Base-by-base conservation (phyloP, 2,113 vertebrate genomes). In the Atlantisia rogersi region DNA sequence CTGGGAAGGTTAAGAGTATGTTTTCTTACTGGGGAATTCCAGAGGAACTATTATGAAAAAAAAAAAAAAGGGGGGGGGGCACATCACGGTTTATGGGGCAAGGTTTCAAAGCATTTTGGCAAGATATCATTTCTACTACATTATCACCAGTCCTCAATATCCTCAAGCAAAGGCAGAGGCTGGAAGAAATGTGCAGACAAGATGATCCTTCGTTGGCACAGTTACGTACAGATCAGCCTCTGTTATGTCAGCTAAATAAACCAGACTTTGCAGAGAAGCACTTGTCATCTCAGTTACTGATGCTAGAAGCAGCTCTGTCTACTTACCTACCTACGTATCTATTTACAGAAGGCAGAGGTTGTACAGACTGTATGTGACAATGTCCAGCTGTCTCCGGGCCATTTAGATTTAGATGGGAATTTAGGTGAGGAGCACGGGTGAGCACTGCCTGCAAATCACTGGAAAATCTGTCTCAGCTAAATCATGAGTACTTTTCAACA, bases 1-100 rank as follows among this genome's bases (percentile, higher is more conserved):
- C 80, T 78, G 74, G 71, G 75, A 88, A 95, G 91, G 94, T 82
- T 93, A 93, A 92, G 80, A 87, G 19, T 90, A 55, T 94, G 60
- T 82, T 83, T 92, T 93, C 87, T 91, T 82, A 69, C 55, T 88
- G 88, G 95, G 96, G 94, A 97, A 97, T 97, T 97, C 97, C 96
- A 92, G 84, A 94, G 85, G 82, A 94, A 96, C 60, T 85, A 84
- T 84, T 92, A 84, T 12, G 40, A 16, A 31, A 20, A 3, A 28
- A 24, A 25, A 25, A 46, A 46, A 46, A 18, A 18, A 17, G 44
- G 17, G 44, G 44, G 44, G 44, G 17, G 44, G 44, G 44, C 44
- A 46, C 44, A 44, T 16, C 46, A 80, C 48, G 35, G 78, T 88
- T 94, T 91, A 62, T 15, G 95, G 90, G 92, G 86, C 73, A 92